Evolutionary conservation across 2,113 vertebrate species (phyloP), one percentile per base, ranked within the genome.

Genomic region (Heterotis niloticus): DNA sequence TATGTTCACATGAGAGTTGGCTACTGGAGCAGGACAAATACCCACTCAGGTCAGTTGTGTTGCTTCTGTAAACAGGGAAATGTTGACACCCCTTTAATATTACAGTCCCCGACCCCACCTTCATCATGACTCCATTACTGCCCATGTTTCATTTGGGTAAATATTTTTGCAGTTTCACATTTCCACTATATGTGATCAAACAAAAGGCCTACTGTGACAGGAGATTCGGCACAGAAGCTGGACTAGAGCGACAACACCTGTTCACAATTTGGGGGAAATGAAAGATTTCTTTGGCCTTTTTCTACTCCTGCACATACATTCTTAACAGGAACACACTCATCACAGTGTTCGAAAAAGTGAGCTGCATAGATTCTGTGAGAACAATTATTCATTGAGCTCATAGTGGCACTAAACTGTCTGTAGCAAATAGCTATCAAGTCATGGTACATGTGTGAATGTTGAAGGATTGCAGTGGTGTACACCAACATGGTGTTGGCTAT

Each of bases 121-220:
- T 62, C 5, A 44, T 69, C 79, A 78, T 64, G 85, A 60, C 4
- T 85, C 88, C 88, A 88, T 84, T 77, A 56, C 62, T 26, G 17
- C 77, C 85, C 80, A 18, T 81, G 75, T 87, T 90, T 89, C 79
- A 88, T 92, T 94, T 90, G 85, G 86, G 91, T 91, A 87, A 91
- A 91, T 91, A 92, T 92, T 93, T 93, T 90, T 72, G 85, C 84
- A 86, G 88, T 90, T 89, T 89, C 69, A 68, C 83, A 91, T 86
- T 92, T 86, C 85, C 84, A 80, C 78, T 86, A 84, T 88, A 79
- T 88, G 88, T 84, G 84, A 86, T 87, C 87, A 83, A 89, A 83
- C 83, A 91, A 86, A 93, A 89, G 83, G 77, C 82, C 81, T 80
- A 80, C 85, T 88, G 89, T 91, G 85, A 83, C 0, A 12, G 44